Conservation (phyloP, 2,797 vertebrate genomes). For the Diplodus sargus region DNA sequence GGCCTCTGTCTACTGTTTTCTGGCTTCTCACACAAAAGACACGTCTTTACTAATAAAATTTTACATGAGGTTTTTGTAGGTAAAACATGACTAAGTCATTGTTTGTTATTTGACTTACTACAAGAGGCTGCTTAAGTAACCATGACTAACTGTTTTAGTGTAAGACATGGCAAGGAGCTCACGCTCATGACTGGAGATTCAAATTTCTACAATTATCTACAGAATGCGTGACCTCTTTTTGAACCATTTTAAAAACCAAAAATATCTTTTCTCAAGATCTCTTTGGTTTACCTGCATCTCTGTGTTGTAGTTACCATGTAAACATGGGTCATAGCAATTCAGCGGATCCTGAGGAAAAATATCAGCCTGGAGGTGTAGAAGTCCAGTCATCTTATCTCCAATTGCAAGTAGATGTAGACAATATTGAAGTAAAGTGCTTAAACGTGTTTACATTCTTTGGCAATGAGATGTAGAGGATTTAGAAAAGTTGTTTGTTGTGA, state of each 20-base stretch:
- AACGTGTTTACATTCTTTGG: slow-evolving; percentile 77
- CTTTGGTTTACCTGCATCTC: slow-evolving; percentile 33
- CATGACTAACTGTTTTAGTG: slow-evolving; percentile 34
- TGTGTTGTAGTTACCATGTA: slow-evolving; percentile 59
- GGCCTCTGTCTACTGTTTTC: slow-evolving; percentile 29
- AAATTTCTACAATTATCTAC: slow-evolving; percentile 40
- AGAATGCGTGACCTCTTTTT: slow-evolving; percentile 23
- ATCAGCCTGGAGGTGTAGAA: slow-evolving; percentile 28
- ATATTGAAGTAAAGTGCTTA: slow-evolving; percentile 53
- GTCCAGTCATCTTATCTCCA: slow-evolving; percentile 69
- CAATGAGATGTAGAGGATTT: slow-evolving; percentile 51
- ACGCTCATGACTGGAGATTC: background rate
- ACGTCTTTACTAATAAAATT: slow-evolving; percentile 26
- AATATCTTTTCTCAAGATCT: slow-evolving; percentile 48
- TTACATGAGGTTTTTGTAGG: slow-evolving; percentile 8
- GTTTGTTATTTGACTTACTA: slow-evolving; percentile 23
- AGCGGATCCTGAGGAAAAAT: slow-evolving; percentile 27
- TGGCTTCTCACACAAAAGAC: slow-evolving; percentile 34
- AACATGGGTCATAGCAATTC: slow-evolving; percentile 51
- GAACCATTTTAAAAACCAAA: slow-evolving; percentile 44
- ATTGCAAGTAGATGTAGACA: slow-evolving; percentile 50
- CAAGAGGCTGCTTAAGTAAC: slow-evolving; percentile 28
- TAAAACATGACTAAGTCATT: background rate
- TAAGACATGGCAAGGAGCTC: slow-evolving; percentile 21
- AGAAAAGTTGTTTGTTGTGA: slow-evolving; percentile 52